phyloP scores from a whole-genome alignment of 2,113 vertebrate species.

The Oryzias curvinotus region DNA sequence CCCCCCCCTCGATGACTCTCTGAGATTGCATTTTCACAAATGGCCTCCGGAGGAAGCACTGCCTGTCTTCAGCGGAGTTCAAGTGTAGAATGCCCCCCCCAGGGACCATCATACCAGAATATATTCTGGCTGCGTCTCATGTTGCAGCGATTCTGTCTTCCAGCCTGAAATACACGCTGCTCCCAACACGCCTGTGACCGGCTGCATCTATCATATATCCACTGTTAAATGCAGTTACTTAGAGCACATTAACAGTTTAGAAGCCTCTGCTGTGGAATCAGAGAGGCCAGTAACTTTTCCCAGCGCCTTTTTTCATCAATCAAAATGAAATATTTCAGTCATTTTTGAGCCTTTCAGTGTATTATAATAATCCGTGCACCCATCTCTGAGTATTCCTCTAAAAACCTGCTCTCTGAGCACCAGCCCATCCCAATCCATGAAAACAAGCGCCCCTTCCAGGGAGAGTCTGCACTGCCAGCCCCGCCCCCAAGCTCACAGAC shows the following conservation, averaged over 20 bases:
- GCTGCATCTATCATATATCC: conserved; percentile 15
- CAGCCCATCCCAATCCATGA: too few species aligned
- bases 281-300: too few species aligned
- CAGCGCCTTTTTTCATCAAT: too few species aligned
- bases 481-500: too few species aligned
- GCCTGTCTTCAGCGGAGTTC: conserved; percentile 13
- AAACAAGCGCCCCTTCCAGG: too few species aligned
- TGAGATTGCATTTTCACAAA: conserved; percentile 34
- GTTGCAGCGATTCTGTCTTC: conserved; percentile 24
- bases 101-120: conserved; percentile 53
- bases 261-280: neutral
- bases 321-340: too few species aligned
- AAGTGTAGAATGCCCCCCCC: conserved; percentile 27
- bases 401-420: too few species aligned
- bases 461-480: too few species aligned
- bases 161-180: conserved; percentile 62
- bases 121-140: conserved; percentile 53
- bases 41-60: conserved; percentile 48
- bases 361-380: too few species aligned
- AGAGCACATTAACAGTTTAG: neutral
- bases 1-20: conserved; percentile 36
- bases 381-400: too few species aligned
- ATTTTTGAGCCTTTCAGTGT: too few species aligned
- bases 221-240: conserved; percentile 15
- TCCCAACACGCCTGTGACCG: conserved; percentile 12